Base-by-base conservation (phyloP, 30 jellyfish, hydroid and myxozoan genomes). In the Aurelia aurita region DNA sequence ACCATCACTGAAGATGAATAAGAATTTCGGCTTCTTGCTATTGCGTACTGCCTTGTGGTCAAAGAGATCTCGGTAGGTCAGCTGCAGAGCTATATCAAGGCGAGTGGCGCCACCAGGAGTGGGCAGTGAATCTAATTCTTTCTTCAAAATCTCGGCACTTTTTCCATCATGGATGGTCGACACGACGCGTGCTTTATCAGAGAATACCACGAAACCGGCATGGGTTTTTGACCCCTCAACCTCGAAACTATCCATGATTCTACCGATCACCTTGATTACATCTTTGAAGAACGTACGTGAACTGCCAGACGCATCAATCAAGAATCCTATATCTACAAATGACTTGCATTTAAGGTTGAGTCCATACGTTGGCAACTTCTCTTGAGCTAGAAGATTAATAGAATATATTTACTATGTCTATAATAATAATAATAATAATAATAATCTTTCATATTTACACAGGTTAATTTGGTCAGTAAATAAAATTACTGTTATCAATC, bases 221-320 rank as follows among this genome's bases (percentile, higher is more conserved):
- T 80, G 98, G 12, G 93, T 60, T 16, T 87, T 90, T 39, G 58
- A 68, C 2, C 9, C 14, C 2, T 87, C 25, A 10, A 92, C 70
- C 1, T 74, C 55, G 60, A 92, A 87, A 57, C 78, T 68, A 35
- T 82, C 95, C 0, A 92, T 87, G 44, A 87, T 74, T 55, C 82
- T 75, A 29, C 28, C 71, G 51, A 80, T 55, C 21, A 92, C 74
- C 2, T 34, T 44, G 15, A 86, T 26, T 13, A 71, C 86, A n/a
- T 92, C 90, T 3, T 53, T 16, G 72, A 87, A 92, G 29, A 72
- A 96, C 12, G 72, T 74, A 11, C 80, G 55, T 23, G 92, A 23
- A 49, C 98, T 92, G 28, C 98, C 98, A 46, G 98, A 92, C 4
- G 97, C 79, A 64, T 92, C 98, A 35, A 92, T 44, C 65, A 92